Percentiles rank a stretch among this genome's conserved stretches.
phyloP scores from a whole-genome alignment of 1,140 invertebrate genomes.

The Cyclina sinensis region DNA sequence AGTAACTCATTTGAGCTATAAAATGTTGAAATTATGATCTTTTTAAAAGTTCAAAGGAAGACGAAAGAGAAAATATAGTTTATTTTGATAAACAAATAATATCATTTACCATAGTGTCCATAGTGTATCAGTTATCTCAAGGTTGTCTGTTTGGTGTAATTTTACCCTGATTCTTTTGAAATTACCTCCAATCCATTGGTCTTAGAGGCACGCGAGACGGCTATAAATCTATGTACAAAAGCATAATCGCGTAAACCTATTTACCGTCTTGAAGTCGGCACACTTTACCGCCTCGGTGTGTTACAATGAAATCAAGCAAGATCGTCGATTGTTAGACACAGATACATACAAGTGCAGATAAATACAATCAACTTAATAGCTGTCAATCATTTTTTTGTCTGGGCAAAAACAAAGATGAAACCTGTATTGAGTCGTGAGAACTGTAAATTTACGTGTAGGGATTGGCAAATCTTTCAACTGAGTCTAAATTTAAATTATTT shows the following conservation, averaged over 20 bases:
- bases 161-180: neutral
- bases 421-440: neutral
- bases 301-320: neutral
- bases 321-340: neutral
- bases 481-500: neutral
- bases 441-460: neutral
- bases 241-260: slow-evolving; percentile 1
- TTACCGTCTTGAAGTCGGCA: neutral
- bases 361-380: neutral
- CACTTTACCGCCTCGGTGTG: neutral
- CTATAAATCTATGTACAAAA: slow-evolving; percentile 38
- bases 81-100: too few relatives aligned
- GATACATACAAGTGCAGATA: neutral
- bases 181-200: neutral
- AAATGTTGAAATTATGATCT: too few relatives aligned
- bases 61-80: too few relatives aligned
- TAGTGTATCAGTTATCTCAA: neutral
- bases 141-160: slow-evolving; percentile 15
- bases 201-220: neutral
- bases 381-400: neutral
- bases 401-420: neutral
- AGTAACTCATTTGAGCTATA: too few relatives aligned
- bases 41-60: too few relatives aligned
- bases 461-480: neutral
- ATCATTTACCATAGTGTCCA: too few relatives aligned